Base-by-base conservation (phyloP, 2,113 vertebrate genomes). In the Tonatia bakeri region DNA sequence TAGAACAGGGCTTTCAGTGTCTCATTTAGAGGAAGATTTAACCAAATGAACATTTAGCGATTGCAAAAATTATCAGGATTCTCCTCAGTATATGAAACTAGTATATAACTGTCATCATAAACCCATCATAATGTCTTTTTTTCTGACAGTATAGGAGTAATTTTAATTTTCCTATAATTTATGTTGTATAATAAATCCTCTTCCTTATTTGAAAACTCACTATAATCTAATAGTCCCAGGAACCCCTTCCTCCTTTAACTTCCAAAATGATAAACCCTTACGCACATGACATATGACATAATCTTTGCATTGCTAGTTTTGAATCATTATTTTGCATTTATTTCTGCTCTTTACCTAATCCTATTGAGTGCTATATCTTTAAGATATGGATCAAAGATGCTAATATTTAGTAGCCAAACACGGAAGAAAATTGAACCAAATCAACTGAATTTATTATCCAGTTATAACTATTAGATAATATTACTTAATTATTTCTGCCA, bases 391-490 rank as follows among this genome's bases (percentile, higher is more conserved):
- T 95, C 80, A 97, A 96, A 96, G 69, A 72, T 65, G 98, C 98
- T 97, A 97, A 97, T 98, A 96, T 64, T 98, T 97, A 96, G 77
- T 94, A 97, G 93, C 84, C 96, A 82, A 87, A 90, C 76, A 94
- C 67, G 88, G 65, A 92, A 97, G 97, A 96, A 97, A 81, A 84
- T 93, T 65, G 96, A 98, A 97, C 96, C 54, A 73, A 96, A 98
- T 64, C 91, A 94, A 96, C 59, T 98, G 95, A 97, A 97, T 97
- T 97, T 97, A 98, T 97, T 98, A 97, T 96, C 82, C 95, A 97
- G 87, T 89, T 97, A 96, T 97, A 97, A 96, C 93, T 93, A 93
- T 83, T 43, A 38, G 56, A 64, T 82, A 43, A 33, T 16, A 20
- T 82, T 31, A 43, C 36, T 81, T 43, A 82, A 31, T 56, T 95